Conservation (phyloP, 2,888 invertebrate genomes). For the Teinopalpus imperialis region DNA sequence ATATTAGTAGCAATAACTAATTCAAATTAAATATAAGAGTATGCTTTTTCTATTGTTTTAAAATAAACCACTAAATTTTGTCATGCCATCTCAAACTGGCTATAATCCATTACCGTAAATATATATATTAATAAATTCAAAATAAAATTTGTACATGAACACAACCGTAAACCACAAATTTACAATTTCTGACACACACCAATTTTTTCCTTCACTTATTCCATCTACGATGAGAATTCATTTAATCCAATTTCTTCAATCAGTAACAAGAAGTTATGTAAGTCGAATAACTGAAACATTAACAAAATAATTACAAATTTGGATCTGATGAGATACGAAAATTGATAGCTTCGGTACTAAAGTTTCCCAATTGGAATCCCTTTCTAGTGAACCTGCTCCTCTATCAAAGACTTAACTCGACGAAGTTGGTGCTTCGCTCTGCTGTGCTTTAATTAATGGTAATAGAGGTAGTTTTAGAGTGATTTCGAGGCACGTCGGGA, state of each 20-base stretch:
- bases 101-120: no score
- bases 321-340: constrained; percentile 1
- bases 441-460: constrained; percentile 16
- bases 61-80: no score
- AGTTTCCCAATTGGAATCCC: constrained; percentile 19
- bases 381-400: constrained; percentile 1
- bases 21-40: no score
- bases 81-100: no score
- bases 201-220: background rate
- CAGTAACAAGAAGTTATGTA: constrained; percentile 4
- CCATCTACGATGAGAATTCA: background rate
- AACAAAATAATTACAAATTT: constrained; percentile 19
- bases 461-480: constrained; percentile 21
- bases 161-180: no score
- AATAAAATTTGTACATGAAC: no score
- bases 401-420: constrained; percentile 3
- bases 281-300: constrained; percentile 9
- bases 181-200: no score
- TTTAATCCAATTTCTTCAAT: background rate
- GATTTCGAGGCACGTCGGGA: constrained; percentile 1
- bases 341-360: constrained; percentile 17
- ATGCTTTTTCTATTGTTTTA: no score
- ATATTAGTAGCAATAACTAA: no score
- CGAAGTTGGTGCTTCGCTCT: background rate
- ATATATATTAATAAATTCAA: no score